phyloP scores from a whole-genome alignment of 2,797 vertebrate genomes.

The Allobates femoralis region DNA sequence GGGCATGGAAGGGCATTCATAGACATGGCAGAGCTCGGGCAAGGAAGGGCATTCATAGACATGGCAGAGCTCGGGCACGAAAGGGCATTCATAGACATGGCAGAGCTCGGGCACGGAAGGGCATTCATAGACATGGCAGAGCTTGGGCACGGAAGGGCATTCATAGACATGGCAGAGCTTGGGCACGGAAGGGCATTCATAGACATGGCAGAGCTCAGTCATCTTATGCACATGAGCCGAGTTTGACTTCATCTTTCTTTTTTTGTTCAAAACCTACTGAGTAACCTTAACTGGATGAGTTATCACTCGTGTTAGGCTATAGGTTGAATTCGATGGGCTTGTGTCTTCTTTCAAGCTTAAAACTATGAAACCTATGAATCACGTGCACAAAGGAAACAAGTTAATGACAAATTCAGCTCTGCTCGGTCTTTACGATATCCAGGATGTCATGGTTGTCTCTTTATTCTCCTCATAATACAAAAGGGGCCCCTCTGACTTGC shows the following conservation, averaged over 20 bases:
- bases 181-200: too few relatives aligned
- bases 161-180: not conserved
- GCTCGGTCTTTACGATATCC: constrained; percentile 73
- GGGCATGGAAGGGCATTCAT: too few relatives aligned
- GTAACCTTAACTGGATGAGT: not conserved
- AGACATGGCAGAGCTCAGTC: not conserved
- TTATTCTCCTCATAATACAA: constrained; percentile 81
- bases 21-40: too few relatives aligned
- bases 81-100: too few relatives aligned
- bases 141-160: too few relatives aligned
- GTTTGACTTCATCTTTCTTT: not conserved
- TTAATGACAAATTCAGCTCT: not conserved
- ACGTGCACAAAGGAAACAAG: constrained; percentile 11
- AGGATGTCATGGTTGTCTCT: constrained; percentile 82
- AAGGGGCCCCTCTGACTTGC: constrained; percentile 82
- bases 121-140: too few relatives aligned
- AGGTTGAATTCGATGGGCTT: too few relatives aligned
- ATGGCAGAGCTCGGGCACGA: too few relatives aligned
- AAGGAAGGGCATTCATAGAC: too few relatives aligned
- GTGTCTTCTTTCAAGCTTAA: too few relatives aligned
- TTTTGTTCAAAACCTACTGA: not conserved
- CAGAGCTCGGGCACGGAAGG: too few relatives aligned
- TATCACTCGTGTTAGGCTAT: not conserved
- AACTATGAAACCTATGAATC: not conserved
- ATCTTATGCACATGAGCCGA: not conserved